Evolutionary conservation across 1,140 invertebrate genomes (phyloP), one percentile per base, ranked within the genome.

Genomic region (Drosophila kohkoa): DNA sequence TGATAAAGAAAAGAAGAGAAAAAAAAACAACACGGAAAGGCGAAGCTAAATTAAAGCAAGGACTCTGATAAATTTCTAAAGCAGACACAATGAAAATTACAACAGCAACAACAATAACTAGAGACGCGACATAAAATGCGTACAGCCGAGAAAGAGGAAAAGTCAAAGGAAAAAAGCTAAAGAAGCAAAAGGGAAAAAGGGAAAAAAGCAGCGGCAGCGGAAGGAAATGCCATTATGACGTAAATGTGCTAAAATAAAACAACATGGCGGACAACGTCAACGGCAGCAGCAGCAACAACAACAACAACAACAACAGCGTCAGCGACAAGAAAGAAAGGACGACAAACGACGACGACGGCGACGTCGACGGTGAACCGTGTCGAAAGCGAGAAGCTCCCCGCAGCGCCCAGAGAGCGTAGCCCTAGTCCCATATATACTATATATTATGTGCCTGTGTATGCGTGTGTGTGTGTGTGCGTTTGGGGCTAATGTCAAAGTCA

Each of bases 181-280:
- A 57, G 66, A 43, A 70, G 51, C 16, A 65, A 63, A 79, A 71
- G 45, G 38, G 30, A 75, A 77, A 75, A 88, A 57, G 58, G 59
- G 38, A 43, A 43, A 48, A 46, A 15, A 10, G 10, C 13, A 49
- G 15, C 7, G 6, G 49, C 45, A 79, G 75, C 86, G 85, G 85
- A 85, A 89, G 85, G 85, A 89, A 89, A 89, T 89, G 85, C 85
- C 85, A 89, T 89, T 89, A 89, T 89, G 85, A 89, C 85, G 85
- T 89, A 89, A 89, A 89, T 89, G 85, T 89, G 85, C 85, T 89
- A 85, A 89, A 89, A 89, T 89, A 89, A 89, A 89, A 89, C 85
- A 89, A 89, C 85, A 88, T 88, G 83, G 83, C 83, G 85, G 83
- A 89, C 83, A 88, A 72, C 80, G 70, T 62, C 57, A 87, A 71